Base-by-base conservation (phyloP, 2,113 vertebrate genomes). In the Gambusia affinis region DNA sequence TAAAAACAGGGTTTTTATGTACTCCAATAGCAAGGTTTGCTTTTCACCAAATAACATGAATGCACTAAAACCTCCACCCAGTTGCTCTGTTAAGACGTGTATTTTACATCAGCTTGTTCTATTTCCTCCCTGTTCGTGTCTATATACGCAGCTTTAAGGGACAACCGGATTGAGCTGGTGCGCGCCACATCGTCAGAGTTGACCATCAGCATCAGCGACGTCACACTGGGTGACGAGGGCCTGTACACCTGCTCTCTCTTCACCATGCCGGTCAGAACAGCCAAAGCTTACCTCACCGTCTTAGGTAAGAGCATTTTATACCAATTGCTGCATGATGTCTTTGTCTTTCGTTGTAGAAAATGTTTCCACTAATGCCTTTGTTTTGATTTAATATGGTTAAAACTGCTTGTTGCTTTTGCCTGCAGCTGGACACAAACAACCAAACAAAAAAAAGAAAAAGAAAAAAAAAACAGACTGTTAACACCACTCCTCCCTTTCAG, bases 191-290 rank as follows among this genome's bases (percentile, higher is more conserved):
- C 94, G 95, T 96, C 97, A 60, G 98, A 99, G 91, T 72, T 99
- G 85, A 99, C 96, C 60, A 99, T 99, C 94, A 99, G 96, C 8
- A 96, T 99, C 93, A 97, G 93, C 44, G 97, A 99, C 1, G 96
- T 97, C 75, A 93, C 95, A 11, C 95, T 99, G 88, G 93, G 94
- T 0, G 98, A 99, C 68, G 98, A 99, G 87, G 98, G 98, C 76
- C 96, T 96, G 85, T 99, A 99, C 88, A 99, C 98, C 85, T 99
- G 98, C 81, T 99, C 98, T 12, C 95, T 99, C 79, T 99, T 99
- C 94, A 99, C 98, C 64, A 98, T 99, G 97, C 98, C 98, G 31
- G 96, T 99, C 91, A 98, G 97, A 92, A 99, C 96, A 37, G 97
- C 97, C 91, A 99, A 97, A 94, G 97, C 98, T 92, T 99, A 96